phyloP scores from a whole-genome alignment of 2,888 invertebrate genomes.

The Rutpela maculata region DNA sequence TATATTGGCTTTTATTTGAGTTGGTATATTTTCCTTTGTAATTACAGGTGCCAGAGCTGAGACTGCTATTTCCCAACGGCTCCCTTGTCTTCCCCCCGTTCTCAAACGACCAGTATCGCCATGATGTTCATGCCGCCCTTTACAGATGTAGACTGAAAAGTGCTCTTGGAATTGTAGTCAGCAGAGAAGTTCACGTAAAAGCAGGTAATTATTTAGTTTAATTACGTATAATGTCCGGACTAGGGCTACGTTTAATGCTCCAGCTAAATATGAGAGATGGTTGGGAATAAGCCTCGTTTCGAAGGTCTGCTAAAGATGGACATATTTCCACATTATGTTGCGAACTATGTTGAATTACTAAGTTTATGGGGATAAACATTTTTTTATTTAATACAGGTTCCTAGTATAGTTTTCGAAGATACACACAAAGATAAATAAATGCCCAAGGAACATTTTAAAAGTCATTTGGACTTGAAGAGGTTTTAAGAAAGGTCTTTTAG shows the following conservation, averaged over 20 bases:
- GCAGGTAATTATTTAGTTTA: constrained; percentile 82
- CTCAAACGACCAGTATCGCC: constrained; percentile 85
- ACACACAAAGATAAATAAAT: too few relatives aligned
- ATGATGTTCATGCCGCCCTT: constrained; percentile 89
- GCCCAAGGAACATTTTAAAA: too few relatives aligned
- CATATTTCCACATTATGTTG: too few relatives aligned
- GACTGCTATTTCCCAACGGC: constrained; percentile 87
- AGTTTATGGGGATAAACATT: too few relatives aligned
- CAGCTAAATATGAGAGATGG: not conserved
- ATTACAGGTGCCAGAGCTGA: constrained; percentile 81
- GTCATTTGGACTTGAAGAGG: too few relatives aligned
- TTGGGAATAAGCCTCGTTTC: not conserved
- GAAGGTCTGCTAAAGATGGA: not conserved
- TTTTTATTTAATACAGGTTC: too few relatives aligned
- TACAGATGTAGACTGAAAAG: constrained; percentile 85
- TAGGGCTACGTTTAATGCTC: not conserved
- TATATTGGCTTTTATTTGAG: constrained; percentile 14
- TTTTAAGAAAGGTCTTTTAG: too few relatives aligned
- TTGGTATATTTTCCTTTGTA: constrained; percentile 21
- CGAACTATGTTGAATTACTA: too few relatives aligned
- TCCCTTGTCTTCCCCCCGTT: constrained; percentile 92
- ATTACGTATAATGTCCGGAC: not conserved
- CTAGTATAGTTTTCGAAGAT: too few relatives aligned
- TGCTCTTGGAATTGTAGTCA: constrained; percentile 85
- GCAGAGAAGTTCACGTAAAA: constrained; percentile 90